Evolutionary conservation across 2,888 invertebrate genomes (phyloP).

Genomic region (Neoaliturus tenellus): DNA sequence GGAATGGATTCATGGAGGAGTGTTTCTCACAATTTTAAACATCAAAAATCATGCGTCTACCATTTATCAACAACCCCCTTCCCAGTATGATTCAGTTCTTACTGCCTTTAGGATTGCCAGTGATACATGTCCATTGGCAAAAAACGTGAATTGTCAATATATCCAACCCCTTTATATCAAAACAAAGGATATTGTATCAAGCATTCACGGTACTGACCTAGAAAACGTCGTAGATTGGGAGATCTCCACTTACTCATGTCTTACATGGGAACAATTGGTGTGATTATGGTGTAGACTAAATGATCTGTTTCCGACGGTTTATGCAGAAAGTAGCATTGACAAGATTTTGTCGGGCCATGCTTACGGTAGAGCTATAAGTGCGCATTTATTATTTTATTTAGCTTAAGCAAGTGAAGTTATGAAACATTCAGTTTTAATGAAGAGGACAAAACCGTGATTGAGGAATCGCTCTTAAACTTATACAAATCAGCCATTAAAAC

Average conservation of each 20-base stretch:
- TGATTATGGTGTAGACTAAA: conserved; percentile 71
- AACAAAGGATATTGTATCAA: conserved; percentile 65
- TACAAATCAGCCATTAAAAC: background rate
- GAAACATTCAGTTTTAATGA: background rate
- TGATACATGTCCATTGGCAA: conserved; percentile 63
- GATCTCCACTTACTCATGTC: conserved; percentile 70
- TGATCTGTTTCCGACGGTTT: conserved; percentile 67
- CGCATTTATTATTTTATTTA: conserved; percentile 64
- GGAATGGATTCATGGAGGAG: conserved; percentile 68
- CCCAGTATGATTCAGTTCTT: conserved; percentile 58
- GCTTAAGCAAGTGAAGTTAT: background rate
- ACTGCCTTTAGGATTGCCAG: conserved; percentile 69
- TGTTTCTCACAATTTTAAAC: conserved; percentile 63
- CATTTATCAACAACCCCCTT: conserved; percentile 69
- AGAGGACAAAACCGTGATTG: background rate
- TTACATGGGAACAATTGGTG: conserved; percentile 69
- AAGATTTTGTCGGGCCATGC: conserved; percentile 69
- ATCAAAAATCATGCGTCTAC: conserved; percentile 67
- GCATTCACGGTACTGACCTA: background rate
- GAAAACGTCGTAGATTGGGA: conserved; percentile 66
- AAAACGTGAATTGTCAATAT: conserved; percentile 66
- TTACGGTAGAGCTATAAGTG: conserved; percentile 67
- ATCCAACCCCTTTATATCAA: conserved; percentile 69
- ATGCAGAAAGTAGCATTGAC: conserved; percentile 67
- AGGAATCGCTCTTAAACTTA: background rate